These are phyloP conservation scores for Serrognathus titanus DNA, from an alignment of 2,888 invertebrate genomes.

Conservation along the genomic window DNA sequence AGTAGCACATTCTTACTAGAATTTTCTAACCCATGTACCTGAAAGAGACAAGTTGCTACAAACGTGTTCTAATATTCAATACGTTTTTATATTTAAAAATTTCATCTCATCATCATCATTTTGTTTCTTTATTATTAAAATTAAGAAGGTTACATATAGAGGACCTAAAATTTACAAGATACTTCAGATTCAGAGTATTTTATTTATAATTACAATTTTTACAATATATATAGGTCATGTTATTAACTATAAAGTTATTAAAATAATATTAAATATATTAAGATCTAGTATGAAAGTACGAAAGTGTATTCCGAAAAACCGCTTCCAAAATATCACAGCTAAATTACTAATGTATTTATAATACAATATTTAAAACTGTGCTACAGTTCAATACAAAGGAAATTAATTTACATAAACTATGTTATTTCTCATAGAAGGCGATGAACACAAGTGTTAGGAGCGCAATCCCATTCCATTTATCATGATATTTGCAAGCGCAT, in stretches of 20 bases:
- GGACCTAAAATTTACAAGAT: not conserved
- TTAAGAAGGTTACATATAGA: too few relatives aligned
- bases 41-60: too few relatives aligned
- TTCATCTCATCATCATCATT: too few relatives aligned
- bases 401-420: slow-evolving; percentile 15
- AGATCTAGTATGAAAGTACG: slow-evolving; percentile 5
- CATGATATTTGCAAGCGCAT: slow-evolving; percentile 96
- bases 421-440: slow-evolving; percentile 11
- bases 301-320: slow-evolving; percentile 29
- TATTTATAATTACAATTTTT: slow-evolving; percentile 16
- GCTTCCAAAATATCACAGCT: slow-evolving; percentile 51
- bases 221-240: slow-evolving; percentile 14
- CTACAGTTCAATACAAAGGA: slow-evolving; percentile 9
- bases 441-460: slow-evolving; percentile 32
- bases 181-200: slow-evolving; percentile 9
- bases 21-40: too few relatives aligned
- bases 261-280: slow-evolving; percentile 22
- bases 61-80: too few relatives aligned
- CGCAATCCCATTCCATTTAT: slow-evolving; percentile 73
- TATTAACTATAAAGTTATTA: slow-evolving; percentile 16
- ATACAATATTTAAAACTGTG: not conserved
- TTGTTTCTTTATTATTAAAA: too few relatives aligned
- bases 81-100: too few relatives aligned
- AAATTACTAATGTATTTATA: slow-evolving; percentile 48
- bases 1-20: too few relatives aligned